Base-by-base conservation (phyloP, 1,140 invertebrate species). In the Drosophila hydei region DNA sequence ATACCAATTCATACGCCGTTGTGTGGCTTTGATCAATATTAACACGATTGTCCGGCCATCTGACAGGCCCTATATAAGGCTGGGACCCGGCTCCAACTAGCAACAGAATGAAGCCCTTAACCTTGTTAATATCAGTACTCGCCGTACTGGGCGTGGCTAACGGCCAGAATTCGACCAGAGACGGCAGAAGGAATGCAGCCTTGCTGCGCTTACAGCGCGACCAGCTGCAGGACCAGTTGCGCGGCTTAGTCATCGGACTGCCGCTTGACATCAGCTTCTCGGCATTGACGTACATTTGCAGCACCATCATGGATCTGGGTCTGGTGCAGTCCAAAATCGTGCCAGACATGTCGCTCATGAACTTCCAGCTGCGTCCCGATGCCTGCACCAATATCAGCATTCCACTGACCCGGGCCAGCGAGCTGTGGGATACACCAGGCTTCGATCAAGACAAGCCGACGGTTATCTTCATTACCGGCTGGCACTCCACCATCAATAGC, bases 401-500 rank as follows among this genome's bases (percentile, higher is more conserved):
- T 23, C 75, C 85, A 0, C 23, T 91, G 0, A 64, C 0, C 30
- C 84, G 4, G 78, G 76, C 50, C 45, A 80, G 9, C 30, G 71
- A 8, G 60, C 89, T 91, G 72, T 91, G 88, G 90, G 9, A 19
- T 0, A n/a, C 43, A 0, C 36, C 72, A 0, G 67, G 67, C 7
- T 83, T 84, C 27, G 1, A 50, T 0, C 33, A 42, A 16, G 27
- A 50, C 0, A 59, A 30, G 0, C 62, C 58, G 18, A 30, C 5
- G 78, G 84, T 91, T 25, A 85, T 91, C 11, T 51, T 91, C 54
- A 83, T 83, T 14, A 89, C 90, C 11, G 90, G 90, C 1, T 91
- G 90, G 90, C 89, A 77, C 7, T 81, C 81, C 1, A 81, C 71
- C 1, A 69, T 91, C 2, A 87, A 91, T 51, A 74, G 72, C 0